Evolutionary conservation across 2,888 invertebrate species (phyloP).

Genomic region (Hypselothyrea guttata): DNA sequence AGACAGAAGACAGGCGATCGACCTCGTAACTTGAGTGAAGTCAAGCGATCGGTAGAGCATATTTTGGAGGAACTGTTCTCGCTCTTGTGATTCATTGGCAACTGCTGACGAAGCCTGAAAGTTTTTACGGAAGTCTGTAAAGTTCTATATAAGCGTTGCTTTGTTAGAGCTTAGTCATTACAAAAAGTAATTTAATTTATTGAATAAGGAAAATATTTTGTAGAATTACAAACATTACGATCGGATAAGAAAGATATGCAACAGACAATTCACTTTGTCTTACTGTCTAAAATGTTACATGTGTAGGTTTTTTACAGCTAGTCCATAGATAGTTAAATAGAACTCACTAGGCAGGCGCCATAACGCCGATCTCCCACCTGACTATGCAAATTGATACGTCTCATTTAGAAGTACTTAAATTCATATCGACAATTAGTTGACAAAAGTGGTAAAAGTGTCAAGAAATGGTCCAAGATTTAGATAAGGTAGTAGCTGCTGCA

Average conservation of each 20-base stretch:
- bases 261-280: too few species aligned
- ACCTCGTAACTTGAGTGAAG: conserved; percentile 7
- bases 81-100: neutral
- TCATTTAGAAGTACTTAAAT: conserved; percentile 23
- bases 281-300: conserved; percentile 6
- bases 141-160: too few species aligned
- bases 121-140: too few species aligned
- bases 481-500: conserved; percentile 26
- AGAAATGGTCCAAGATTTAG: conserved; percentile 40
- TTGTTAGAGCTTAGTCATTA: too few species aligned
- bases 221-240: too few species aligned
- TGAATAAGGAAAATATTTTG: too few species aligned
- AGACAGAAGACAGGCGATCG: conserved; percentile 3
- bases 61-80: neutral
- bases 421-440: conserved; percentile 43
- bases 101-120: too few species aligned
- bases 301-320: too few species aligned
- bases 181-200: too few species aligned
- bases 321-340: neutral
- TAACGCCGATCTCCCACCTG: conserved; percentile 5
- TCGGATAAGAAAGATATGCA: too few species aligned
- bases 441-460: conserved; percentile 30
- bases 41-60: neutral
- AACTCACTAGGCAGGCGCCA: neutral
- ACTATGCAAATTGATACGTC: conserved; percentile 23